Evolutionary conservation across 2,113 vertebrate species (phyloP), one percentile per base, ranked within the genome.

Genomic region (Malurus elegans): DNA sequence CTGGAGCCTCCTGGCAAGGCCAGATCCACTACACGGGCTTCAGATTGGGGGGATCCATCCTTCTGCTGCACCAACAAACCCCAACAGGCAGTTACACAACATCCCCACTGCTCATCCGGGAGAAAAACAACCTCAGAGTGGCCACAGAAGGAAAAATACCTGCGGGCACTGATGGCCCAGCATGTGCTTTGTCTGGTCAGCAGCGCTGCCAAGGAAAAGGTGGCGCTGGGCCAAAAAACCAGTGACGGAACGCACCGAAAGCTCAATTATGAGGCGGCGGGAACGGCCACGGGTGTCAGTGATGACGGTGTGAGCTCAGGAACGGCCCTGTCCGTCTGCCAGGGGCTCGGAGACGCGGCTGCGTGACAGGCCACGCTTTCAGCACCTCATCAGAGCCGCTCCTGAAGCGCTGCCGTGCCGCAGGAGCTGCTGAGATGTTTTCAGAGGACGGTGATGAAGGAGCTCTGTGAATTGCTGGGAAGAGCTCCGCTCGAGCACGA

Each of bases 121-220:
- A 88, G 74, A n/a, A 85, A 91, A 95, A 57, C 75, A 69, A 69
- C 31, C 36, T 90, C 85, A 10, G 61, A 82, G 72, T 0, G 5
- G 56, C 73, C 72, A 85, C 87, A 87, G 64, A 96, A 72, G 92
- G 57, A 34, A 58, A 91, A 95, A 95, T 72, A 79, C 16, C 53
- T 90, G 32, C 18, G 74, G 87, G 48, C 79, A 69, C 79, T 82
- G 84, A 72, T 20, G 53, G 92, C 60, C 47, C 73, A 84, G 81
- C 76, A 56, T 28, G 80, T 23, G 84, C 92, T 94, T 94, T 96
- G 93, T 92, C 93, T 96, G 93, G 92, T 48, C 93, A 88, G 66
- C 1, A 5, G 36, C 13, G 42, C 48, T 93, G 96, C 95, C 96
- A 95, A 90, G 74, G 79, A 75, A 88, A 66, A 90, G 0, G 19